phyloP scores from a whole-genome alignment of 2,113 vertebrate genomes.

The Cryptomyrus ogoouensis region DNA sequence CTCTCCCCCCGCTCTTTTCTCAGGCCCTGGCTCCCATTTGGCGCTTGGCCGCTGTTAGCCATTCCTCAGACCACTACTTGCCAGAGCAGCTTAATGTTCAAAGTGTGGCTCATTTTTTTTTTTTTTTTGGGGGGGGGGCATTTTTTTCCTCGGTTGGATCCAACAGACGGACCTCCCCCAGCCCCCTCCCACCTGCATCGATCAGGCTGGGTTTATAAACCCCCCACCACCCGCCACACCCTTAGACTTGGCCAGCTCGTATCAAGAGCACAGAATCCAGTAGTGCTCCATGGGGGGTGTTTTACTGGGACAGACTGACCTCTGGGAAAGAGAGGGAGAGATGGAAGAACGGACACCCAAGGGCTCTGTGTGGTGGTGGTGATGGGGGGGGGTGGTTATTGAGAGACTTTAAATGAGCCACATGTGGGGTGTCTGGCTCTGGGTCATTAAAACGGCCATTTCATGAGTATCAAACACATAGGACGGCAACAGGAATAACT shows the following conservation, averaged over 20 bases:
- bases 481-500: neutral
- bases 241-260: neutral
- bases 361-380: neutral
- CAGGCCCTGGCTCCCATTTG: constrained; percentile 51
- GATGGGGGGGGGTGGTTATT: neutral
- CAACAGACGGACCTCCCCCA: constrained; percentile 57
- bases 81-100: constrained; percentile 56
- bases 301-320: neutral
- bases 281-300: neutral
- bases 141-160: constrained; percentile 58
- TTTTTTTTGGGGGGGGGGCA: constrained; percentile 30
- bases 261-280: neutral
- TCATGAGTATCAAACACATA: neutral
- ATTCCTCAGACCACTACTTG: constrained; percentile 30
- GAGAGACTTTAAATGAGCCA: neutral
- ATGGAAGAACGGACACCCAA: neutral
- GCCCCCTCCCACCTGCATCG: constrained; percentile 47
- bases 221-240: neutral
- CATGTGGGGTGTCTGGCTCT: neutral
- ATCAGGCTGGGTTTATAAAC: constrained; percentile 46
- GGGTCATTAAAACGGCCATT: neutral
- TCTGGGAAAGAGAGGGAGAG: neutral
- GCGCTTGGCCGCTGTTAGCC: constrained; percentile 56
- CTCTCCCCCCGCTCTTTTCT: constrained; percentile 28
- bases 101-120: constrained; percentile 60